Conservation (phyloP, 2,113 vertebrate species). For the Myxocyprinus asiaticus region DNA sequence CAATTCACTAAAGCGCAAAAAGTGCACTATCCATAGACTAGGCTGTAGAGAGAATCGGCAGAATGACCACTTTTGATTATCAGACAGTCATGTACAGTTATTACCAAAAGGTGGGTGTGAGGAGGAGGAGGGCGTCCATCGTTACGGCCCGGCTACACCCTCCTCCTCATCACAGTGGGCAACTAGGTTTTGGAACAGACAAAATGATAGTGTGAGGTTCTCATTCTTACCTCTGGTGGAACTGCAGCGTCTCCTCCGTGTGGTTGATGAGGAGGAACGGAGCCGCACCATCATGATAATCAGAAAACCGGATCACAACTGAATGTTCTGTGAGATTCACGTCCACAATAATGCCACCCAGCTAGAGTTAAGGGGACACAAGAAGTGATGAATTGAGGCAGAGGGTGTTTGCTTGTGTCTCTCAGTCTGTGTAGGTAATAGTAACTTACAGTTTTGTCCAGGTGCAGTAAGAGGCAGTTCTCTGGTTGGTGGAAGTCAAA, state of each 20-base stretch:
- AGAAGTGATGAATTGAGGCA: background rate
- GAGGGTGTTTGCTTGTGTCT: background rate
- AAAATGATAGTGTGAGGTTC: too few species aligned
- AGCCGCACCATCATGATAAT: slow-evolving; percentile 92
- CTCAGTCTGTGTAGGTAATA: background rate
- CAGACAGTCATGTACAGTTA: too few species aligned
- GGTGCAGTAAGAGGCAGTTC: slow-evolving; percentile 85
- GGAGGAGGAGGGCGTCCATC: too few species aligned
- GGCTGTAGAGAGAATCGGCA: too few species aligned
- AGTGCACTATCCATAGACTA: too few species aligned
- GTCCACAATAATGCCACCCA: slow-evolving; percentile 89
- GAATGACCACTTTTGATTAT: too few species aligned
- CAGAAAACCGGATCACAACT: slow-evolving; percentile 86
- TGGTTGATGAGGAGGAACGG: slow-evolving; percentile 96
- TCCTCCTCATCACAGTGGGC: too few species aligned
- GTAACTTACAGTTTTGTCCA: slow-evolving; percentile 83
- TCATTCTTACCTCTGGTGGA: slow-evolving; percentile 73
- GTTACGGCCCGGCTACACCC: too few species aligned
- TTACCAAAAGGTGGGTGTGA: too few species aligned
- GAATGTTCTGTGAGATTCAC: slow-evolving; percentile 90
- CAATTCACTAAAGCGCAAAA: too few species aligned
- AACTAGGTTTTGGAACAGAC: too few species aligned
- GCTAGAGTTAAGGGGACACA: slow-evolving; percentile 67
- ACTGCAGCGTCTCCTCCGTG: slow-evolving; percentile 81
- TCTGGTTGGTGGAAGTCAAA: slow-evolving; percentile 90